Percentiles rank a stretch among this genome's conserved stretches.
Evolutionary conservation across 1,140 invertebrate species (phyloP).

Genomic region (Eueides isabella): DNA sequence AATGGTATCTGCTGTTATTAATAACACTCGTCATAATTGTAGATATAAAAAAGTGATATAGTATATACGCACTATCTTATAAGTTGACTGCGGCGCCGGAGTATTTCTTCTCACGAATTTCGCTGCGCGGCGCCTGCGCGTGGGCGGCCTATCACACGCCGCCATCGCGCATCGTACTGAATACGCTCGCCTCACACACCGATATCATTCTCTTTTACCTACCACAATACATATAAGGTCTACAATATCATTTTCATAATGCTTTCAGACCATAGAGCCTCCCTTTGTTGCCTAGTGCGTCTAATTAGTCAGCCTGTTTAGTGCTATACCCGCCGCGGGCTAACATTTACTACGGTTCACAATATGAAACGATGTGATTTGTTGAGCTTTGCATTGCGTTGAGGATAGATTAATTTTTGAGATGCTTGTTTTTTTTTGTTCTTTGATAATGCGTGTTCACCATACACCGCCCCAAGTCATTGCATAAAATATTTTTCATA

Average conservation of each 20-base stretch:
- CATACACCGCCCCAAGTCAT: conserved; percentile 46
- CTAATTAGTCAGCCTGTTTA: conserved; percentile 81
- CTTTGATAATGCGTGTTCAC: conserved; percentile 37
- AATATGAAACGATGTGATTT: conserved; percentile 71
- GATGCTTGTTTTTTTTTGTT: conserved; percentile 35
- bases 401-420: conserved; percentile 44
- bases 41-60: conserved; percentile 15
- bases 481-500: conserved; percentile 48
- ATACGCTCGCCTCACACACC: conserved; percentile 49
- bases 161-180: conserved; percentile 67
- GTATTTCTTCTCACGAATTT: conserved; percentile 74
- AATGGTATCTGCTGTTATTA: not conserved
- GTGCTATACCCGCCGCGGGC: conserved; percentile 66
- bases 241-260: conserved; percentile 36
- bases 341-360: conserved; percentile 60
- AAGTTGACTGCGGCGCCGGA: conserved; percentile 57
- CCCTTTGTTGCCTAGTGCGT: conserved; percentile 75
- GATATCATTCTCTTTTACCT: conserved; percentile 43
- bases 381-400: conserved; percentile 51
- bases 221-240: conserved; percentile 45
- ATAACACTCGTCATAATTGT: conserved; percentile 8
- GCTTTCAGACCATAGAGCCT: conserved; percentile 47
- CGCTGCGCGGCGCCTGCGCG: conserved; percentile 71
- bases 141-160: conserved; percentile 74
- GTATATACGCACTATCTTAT: conserved; percentile 2